Base-by-base conservation (phyloP, 2,797 vertebrate genomes). In the Bothrops alternatus region DNA sequence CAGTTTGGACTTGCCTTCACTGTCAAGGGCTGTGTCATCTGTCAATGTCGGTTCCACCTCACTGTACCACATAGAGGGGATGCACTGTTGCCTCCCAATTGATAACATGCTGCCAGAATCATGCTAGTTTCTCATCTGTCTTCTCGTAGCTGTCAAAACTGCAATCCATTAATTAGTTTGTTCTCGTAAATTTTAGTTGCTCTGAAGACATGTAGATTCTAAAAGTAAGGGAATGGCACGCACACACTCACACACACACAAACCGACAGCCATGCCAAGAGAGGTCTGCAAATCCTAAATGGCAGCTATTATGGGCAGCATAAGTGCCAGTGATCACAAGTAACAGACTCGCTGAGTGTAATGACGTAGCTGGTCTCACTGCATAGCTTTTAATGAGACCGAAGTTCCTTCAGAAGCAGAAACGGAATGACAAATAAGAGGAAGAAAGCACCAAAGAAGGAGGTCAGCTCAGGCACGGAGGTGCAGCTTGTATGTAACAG, bases 31-130 rank as follows among this genome's bases (percentile, higher is more conserved):
- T 97, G 97, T 98, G 98, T 98, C 98, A 98, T 98, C 98, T 99
- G 99, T 99, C 99, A 99, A 98, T 97, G 98, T 98, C 98, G 97
- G 98, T 99, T 99, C 98, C 98, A 98, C 98, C 98, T 99, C 98
- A 98, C 98, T 99, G 99, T 99, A 98, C 98, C 98, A 98, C 98
- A 97, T 93, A 98, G 97, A 98, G 97, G 97, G 96, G 93, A 98
- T 97, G 98, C 98, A 98, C 98, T 98, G 97, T 97, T 98, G 98
- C 98, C 98, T 98, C 97, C 98, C 98, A 98, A 98, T 98, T 98
- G 98, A 98, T 98, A 98, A 98, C 98, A 97, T 90, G 93, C 98
- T 98, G 98, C 98, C 98, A 98, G 97, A 97, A 98, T 98, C 97
- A 96, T 98, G 98, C 98, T 98, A 97, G 97, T 98, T 98, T 98